These are phyloP conservation scores for Sycobia sp. DNA, from an alignment of 1,140 invertebrate genomes.

Conservation along the genomic window DNA sequence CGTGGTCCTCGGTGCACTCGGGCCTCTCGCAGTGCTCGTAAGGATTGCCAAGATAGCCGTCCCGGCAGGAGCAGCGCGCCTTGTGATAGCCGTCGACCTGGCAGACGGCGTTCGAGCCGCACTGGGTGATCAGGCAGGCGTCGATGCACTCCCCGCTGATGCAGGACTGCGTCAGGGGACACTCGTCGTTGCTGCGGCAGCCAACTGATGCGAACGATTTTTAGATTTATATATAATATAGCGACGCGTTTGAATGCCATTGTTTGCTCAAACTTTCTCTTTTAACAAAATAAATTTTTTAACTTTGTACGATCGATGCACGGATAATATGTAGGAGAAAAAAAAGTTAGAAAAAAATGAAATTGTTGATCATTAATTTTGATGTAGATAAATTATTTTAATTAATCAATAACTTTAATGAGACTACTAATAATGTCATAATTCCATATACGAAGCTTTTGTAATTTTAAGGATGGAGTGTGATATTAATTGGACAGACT, in stretches of 20 bases:
- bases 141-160: slow-evolving; percentile 83
- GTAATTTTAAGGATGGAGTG: no score
- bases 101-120: slow-evolving; percentile 82
- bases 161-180: slow-evolving; percentile 80
- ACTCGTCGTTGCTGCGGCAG: slow-evolving; percentile 84
- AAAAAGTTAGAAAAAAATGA: no score
- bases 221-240: slow-evolving; percentile 23
- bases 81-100: slow-evolving; percentile 71
- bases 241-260: not conserved
- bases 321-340: no score
- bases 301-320: no score
- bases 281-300: not conserved
- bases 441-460: no score
- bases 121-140: slow-evolving; percentile 79
- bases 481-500: no score
- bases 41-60: slow-evolving; percentile 77
- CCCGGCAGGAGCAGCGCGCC: slow-evolving; percentile 79
- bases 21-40: slow-evolving; percentile 75
- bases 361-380: no score
- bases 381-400: no score
- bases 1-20: slow-evolving; percentile 74
- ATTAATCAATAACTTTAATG: no score
- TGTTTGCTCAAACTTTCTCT: not conserved
- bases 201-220: no score
- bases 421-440: no score